These are phyloP conservation scores for Alaudala cheleensis DNA, from an alignment of 2,113 vertebrate genomes.

Conservation along the genomic window DNA sequence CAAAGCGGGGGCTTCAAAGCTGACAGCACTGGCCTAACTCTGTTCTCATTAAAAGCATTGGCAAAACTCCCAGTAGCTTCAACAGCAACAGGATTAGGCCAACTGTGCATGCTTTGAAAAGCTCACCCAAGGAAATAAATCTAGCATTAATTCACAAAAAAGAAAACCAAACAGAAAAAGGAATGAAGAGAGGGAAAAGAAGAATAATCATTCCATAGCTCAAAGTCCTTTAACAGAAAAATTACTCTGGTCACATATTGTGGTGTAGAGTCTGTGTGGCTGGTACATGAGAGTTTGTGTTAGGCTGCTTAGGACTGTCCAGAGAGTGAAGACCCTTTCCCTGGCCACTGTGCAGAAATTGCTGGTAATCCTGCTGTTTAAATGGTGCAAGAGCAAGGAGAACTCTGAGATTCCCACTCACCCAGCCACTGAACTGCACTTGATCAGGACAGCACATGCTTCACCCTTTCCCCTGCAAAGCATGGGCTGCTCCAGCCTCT, in stretches of 20 bases:
- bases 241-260: background rate
- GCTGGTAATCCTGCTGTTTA: background rate
- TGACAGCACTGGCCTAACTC: slow-evolving; percentile 4
- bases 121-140: slow-evolving; percentile 31
- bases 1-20: slow-evolving; percentile 52
- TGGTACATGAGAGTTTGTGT: background rate
- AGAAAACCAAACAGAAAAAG: background rate
- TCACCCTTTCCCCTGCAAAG: background rate
- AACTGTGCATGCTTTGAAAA: slow-evolving; percentile 20
- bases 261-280: background rate
- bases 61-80: slow-evolving; percentile 50
- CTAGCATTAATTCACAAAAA: background rate
- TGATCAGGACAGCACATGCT: background rate
- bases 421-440: rapidly evolving
- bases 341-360: background rate
- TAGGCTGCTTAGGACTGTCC: background rate
- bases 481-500: background rate
- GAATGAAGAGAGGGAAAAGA: background rate
- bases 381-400: background rate
- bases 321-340: background rate
- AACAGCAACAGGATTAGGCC: slow-evolving; percentile 36
- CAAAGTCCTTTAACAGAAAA: background rate
- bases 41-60: slow-evolving; percentile 26
- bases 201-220: background rate
- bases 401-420: rapidly evolving